A percentile compares a stretch with the other conserved stretches of the same genome.
Evolutionary conservation across 1,140 invertebrate genomes (phyloP).

Genomic region (Calosoma granatense): DNA sequence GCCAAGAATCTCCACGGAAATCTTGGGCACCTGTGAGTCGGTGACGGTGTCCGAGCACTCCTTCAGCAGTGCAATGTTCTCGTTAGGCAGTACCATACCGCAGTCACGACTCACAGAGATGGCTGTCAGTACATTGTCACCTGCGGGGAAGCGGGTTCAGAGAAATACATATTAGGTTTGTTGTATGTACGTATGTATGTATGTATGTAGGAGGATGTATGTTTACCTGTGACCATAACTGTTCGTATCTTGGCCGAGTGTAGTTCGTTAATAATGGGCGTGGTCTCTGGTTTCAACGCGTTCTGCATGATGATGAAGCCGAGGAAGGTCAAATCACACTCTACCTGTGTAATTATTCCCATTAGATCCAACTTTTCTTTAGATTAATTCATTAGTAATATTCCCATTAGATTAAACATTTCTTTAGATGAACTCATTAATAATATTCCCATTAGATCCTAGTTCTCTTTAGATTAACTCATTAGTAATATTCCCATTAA

Average conservation of each 20-base stretch:
- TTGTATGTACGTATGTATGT: no score
- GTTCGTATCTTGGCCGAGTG: slow-evolving; percentile 71
- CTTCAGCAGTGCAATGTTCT: slow-evolving; percentile 58
- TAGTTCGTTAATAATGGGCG: slow-evolving; percentile 62
- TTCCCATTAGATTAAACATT: no score
- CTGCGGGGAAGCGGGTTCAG: no score
- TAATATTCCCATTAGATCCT: no score
- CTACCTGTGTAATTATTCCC: no score
- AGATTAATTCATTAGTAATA: no score
- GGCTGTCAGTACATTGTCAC: slow-evolving; percentile 89
- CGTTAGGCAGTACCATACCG: slow-evolving; percentile 65
- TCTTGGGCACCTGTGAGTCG: not conserved
- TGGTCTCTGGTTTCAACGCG: slow-evolving; percentile 75
- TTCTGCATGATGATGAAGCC: slow-evolving; percentile 87
- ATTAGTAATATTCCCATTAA: no score
- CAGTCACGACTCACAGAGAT: slow-evolving; percentile 86
- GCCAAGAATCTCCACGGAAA: not conserved
- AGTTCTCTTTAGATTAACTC: no score
- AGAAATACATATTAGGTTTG: no score
- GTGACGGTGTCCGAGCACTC: not conserved
- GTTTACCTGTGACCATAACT: slow-evolving; percentile 88
- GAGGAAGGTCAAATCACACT: slow-evolving; percentile 72
- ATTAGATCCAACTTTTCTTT: no score
- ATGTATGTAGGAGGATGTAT: no score
- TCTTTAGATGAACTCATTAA: no score